Evolutionary conservation across 1,140 invertebrate genomes (phyloP).

Genomic region (Apis laboriosa): DNA sequence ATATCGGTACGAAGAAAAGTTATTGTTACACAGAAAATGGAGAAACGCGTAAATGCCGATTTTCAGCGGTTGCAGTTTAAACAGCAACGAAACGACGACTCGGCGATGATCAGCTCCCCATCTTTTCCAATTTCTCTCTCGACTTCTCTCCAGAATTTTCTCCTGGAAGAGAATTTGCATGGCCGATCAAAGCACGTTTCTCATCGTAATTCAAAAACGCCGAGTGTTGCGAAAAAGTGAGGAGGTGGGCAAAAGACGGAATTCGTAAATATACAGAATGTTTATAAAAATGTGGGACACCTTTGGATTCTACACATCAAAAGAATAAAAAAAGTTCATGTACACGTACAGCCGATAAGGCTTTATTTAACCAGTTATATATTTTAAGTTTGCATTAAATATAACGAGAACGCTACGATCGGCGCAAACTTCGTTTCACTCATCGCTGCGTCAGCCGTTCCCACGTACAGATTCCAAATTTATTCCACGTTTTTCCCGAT

Average conservation of each 20-base stretch:
- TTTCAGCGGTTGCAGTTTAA: neutral
- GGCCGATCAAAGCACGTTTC: neutral
- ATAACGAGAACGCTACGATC: no score
- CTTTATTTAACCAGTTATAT: no score
- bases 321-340: no score
- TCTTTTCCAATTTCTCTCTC: no score
- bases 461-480: neutral
- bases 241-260: neutral
- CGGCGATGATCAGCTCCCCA: no score
- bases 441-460: neutral
- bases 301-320: no score
- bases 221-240: neutral
- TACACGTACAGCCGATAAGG: no score
- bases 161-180: neutral
- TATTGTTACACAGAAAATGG: constrained; percentile 8
- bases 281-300: no score
- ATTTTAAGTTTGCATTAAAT: no score
- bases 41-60: constrained; percentile 19
- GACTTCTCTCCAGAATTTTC: neutral
- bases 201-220: neutral
- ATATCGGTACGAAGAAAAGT: neutral
- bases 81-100: no score
- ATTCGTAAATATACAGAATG: constrained; percentile 9
- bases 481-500: neutral
- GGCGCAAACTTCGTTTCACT: no score